Conservation (phyloP, 1,140 invertebrate genomes). For the Protaetia brevitarsis region DNA sequence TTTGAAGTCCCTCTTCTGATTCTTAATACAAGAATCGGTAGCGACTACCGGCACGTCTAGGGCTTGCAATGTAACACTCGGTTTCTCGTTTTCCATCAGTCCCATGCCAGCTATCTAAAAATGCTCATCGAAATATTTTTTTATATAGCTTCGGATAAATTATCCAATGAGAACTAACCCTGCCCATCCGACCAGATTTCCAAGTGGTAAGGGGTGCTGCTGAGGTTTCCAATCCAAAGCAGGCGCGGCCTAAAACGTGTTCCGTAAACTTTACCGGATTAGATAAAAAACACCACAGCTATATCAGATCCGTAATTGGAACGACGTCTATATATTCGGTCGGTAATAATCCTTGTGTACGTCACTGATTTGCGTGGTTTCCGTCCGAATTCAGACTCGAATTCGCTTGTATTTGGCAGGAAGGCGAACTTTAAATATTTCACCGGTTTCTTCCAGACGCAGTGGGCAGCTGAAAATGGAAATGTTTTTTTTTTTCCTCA, state of each 20-base stretch:
- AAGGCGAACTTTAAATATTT: slow-evolving; percentile 44
- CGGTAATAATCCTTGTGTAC: too few species aligned
- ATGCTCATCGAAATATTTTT: neutral
- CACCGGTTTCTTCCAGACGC: slow-evolving; percentile 47
- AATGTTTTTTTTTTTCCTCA: too few species aligned
- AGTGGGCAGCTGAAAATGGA: slow-evolving; percentile 48
- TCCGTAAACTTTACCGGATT: slow-evolving; percentile 38
- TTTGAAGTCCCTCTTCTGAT: slow-evolving; percentile 47
- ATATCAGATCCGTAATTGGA: slow-evolving; percentile 53
- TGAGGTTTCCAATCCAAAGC: slow-evolving; percentile 49
- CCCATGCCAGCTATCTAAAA: slow-evolving; percentile 49
- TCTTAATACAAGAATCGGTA: slow-evolving; percentile 43
- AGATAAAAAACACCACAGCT: slow-evolving; percentile 48
- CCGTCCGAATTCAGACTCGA: slow-evolving; percentile 43
- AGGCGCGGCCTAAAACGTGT: slow-evolving; percentile 43
- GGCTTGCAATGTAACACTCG: slow-evolving; percentile 40
- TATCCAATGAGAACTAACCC: slow-evolving; percentile 41
- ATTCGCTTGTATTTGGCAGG: slow-evolving; percentile 46
- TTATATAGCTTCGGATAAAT: neutral
- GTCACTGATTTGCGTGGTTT: slow-evolving; percentile 48
- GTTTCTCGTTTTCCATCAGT: slow-evolving; percentile 49
- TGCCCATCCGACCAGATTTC: too few species aligned
- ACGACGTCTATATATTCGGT: too few species aligned
- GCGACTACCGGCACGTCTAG: slow-evolving; percentile 43
- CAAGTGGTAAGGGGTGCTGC: too few species aligned